Evolutionary conservation across 2,113 vertebrate species (phyloP).

Genomic region (Ranitomeya variabilis): DNA sequence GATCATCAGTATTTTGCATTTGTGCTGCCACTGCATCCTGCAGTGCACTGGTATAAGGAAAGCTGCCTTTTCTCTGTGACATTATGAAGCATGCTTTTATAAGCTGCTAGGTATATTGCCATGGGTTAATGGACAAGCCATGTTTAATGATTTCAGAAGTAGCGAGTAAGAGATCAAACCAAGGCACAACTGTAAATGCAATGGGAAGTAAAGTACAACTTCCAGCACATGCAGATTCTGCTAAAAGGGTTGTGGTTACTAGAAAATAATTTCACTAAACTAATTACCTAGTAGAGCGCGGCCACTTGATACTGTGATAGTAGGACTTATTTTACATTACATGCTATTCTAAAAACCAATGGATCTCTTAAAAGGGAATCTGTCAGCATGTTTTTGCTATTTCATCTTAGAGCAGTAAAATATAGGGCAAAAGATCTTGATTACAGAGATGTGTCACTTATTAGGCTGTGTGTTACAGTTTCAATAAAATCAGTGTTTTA

Average conservation of each 20-base stretch:
- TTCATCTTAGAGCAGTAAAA: too few species aligned
- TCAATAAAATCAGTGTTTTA: too few species aligned
- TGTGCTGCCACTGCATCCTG: too few species aligned
- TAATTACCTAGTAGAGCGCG: background rate
- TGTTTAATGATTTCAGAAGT: constrained; percentile 22
- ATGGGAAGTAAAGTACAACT: background rate
- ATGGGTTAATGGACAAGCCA: background rate
- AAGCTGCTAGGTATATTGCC: background rate
- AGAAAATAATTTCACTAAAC: background rate
- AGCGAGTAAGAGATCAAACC: constrained; percentile 7
- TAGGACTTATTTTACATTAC: background rate
- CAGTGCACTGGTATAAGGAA: background rate
- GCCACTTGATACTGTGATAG: background rate
- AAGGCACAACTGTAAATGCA: background rate
- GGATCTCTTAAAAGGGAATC: too few species aligned
- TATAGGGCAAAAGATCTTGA: too few species aligned
- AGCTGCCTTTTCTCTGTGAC: background rate
- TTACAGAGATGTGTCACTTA: too few species aligned
- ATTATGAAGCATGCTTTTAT: too few species aligned
- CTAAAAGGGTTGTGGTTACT: background rate
- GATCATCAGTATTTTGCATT: too few species aligned
- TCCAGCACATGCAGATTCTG: background rate
- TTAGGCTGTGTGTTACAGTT: too few species aligned
- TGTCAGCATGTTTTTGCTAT: too few species aligned
- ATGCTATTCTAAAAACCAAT: background rate